A percentile compares a stretch with the other conserved stretches of the same genome.
These are phyloP conservation scores for Sterna hirundo DNA, from an alignment of 2,113 vertebrate species.

Conservation along the genomic window DNA sequence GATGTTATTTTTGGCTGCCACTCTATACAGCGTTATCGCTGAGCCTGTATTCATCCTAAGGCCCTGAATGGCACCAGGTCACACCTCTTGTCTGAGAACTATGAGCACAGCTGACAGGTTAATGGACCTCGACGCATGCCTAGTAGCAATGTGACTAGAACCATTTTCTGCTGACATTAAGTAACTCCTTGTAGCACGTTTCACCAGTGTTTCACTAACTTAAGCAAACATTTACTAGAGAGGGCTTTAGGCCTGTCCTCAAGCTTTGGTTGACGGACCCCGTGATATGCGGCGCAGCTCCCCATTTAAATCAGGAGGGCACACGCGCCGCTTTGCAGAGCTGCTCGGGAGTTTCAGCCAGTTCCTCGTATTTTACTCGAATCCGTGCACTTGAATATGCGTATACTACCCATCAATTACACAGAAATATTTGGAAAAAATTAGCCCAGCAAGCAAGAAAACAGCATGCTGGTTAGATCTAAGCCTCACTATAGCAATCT, in stretches of 20 bases:
- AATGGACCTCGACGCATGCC: background rate
- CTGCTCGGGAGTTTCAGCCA: background rate
- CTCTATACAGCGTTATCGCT: background rate
- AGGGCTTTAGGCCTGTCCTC: background rate
- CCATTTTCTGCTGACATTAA: slow-evolving; percentile 42
- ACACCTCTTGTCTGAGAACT: background rate
- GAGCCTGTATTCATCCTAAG: background rate
- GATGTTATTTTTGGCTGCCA: background rate
- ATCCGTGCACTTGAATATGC: background rate
- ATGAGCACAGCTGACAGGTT: background rate
- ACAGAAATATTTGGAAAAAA: background rate
- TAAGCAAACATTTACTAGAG: background rate
- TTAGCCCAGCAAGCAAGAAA: background rate
- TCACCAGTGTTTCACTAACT: background rate
- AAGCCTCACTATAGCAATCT: background rate
- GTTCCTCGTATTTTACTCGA: background rate
- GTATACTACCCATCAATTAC: background rate
- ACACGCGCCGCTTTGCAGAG: background rate
- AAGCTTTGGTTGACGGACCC: background rate
- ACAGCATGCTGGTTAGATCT: background rate
- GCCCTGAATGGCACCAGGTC: background rate
- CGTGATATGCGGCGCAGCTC: fast-evolving
- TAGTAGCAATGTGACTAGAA: background rate
- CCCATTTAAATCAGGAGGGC: background rate
- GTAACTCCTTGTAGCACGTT: slow-evolving; percentile 8